Conservation (phyloP, 2,888 invertebrate genomes). For the Achlya flavicornis region DNA sequence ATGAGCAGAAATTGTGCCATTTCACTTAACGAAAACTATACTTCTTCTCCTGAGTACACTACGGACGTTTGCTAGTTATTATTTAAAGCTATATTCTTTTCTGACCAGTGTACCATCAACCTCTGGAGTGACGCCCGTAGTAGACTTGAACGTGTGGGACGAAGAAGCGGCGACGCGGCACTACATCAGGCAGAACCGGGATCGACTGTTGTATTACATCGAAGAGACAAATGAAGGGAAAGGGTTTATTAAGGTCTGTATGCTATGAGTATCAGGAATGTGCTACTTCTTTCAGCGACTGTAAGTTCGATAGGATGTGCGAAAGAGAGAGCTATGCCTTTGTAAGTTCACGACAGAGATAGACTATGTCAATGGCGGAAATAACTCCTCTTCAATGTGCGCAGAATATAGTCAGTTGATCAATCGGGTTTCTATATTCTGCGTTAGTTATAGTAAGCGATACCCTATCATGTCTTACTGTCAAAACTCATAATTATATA, state of each 20-base stretch:
- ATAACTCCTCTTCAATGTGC: neutral
- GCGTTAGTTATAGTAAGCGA: too few species aligned
- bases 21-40: too few species aligned
- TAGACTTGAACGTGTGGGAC: conserved; percentile 12
- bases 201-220: conserved; percentile 91
- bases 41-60: too few species aligned
- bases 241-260: conserved; percentile 91
- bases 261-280: neutral
- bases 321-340: neutral
- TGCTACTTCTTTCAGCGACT: neutral
- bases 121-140: conserved; percentile 52
- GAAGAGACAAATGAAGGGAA: conserved; percentile 95
- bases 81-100: too few species aligned
- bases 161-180: conserved; percentile 44
- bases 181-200: conserved; percentile 87
- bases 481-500: too few species aligned
- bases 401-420: too few species aligned
- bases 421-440: too few species aligned
- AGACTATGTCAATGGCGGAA: neutral
- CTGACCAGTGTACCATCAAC: conserved; percentile 40
- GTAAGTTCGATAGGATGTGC: neutral
- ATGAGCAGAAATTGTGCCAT: too few species aligned
- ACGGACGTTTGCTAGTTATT: too few species aligned
- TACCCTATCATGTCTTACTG: too few species aligned
- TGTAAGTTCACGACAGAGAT: neutral